Percentiles rank a stretch among this genome's conserved stretches.
phyloP scores from a whole-genome alignment of 2,113 vertebrate genomes.

The Neotoma lepida region DNA sequence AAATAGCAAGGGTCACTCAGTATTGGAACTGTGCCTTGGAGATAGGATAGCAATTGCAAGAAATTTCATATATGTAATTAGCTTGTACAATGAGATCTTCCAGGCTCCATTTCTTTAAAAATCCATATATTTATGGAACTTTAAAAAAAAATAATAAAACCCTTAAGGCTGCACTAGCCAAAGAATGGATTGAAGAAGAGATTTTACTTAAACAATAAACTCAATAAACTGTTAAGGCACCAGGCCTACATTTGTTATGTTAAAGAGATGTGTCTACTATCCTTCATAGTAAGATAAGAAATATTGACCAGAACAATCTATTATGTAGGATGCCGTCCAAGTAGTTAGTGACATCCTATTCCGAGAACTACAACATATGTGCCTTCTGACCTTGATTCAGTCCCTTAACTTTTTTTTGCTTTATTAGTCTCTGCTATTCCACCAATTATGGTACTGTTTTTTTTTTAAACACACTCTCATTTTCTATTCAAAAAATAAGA shows the following conservation, averaged over 20 bases:
- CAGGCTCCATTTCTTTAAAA: conserved; percentile 12
- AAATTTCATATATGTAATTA: conserved; percentile 28
- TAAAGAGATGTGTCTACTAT: not conserved
- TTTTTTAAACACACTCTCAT: not conserved
- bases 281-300: conserved; percentile 32
- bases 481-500: conserved; percentile 39
- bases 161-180: not conserved
- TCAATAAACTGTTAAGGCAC: not conserved
- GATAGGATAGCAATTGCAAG: not conserved
- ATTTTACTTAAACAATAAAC: conserved; percentile 35
- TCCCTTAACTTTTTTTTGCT: conserved; percentile 25
- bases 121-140: not conserved
- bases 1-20: not conserved
- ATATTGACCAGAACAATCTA: conserved; percentile 25
- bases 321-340: not conserved
- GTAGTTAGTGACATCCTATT: not conserved
- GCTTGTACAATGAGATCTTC: not conserved
- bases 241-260: conserved; percentile 29
- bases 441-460: not conserved
- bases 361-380: not conserved
- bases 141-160: not conserved
- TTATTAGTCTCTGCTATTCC: not conserved
- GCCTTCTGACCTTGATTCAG: conserved; percentile 26
- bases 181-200: not conserved
- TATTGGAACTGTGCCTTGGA: not conserved